A percentile compares a stretch with the other conserved stretches of the same genome.
Evolutionary conservation across 2,113 vertebrate genomes (phyloP).

Genomic region (Anser brachyrhynchus): DNA sequence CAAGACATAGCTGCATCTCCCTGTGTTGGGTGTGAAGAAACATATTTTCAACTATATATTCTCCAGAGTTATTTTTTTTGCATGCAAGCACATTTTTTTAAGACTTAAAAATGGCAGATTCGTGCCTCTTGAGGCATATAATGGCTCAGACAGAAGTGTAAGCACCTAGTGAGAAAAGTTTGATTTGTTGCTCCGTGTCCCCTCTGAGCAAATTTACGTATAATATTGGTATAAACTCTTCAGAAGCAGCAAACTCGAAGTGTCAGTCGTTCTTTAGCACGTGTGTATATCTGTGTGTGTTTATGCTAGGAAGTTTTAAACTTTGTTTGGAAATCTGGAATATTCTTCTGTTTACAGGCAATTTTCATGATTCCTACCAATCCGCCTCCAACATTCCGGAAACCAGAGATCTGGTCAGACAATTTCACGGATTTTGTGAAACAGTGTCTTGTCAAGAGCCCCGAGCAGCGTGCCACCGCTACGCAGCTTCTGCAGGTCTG

Average conservation of each 20-base stretch:
- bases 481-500: constrained; percentile 93
- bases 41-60: neutral
- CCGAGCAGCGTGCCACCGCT: constrained; percentile 88
- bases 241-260: neutral
- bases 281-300: neutral
- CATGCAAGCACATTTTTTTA: neutral
- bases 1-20: neutral
- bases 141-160: neutral
- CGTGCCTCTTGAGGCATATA: neutral
- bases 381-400: constrained; percentile 89
- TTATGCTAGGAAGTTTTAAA: neutral
- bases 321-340: neutral
- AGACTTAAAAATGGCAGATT: neutral
- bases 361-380: constrained; percentile 99
- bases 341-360: constrained; percentile 76
- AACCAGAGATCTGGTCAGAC: constrained; percentile 86
- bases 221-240: neutral
- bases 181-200: neutral
- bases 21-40: neutral
- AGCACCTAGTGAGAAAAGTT: neutral
- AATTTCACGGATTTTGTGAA: constrained; percentile 86
- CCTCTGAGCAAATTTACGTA: neutral
- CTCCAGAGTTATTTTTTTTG: neutral
- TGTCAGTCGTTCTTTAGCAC: rapidly evolving
- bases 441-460: constrained; percentile 93